These are phyloP conservation scores for Xiphorhynchus erythropygius DNA, from an alignment of 2,797 vertebrate genomes.

Conservation along the genomic window DNA sequence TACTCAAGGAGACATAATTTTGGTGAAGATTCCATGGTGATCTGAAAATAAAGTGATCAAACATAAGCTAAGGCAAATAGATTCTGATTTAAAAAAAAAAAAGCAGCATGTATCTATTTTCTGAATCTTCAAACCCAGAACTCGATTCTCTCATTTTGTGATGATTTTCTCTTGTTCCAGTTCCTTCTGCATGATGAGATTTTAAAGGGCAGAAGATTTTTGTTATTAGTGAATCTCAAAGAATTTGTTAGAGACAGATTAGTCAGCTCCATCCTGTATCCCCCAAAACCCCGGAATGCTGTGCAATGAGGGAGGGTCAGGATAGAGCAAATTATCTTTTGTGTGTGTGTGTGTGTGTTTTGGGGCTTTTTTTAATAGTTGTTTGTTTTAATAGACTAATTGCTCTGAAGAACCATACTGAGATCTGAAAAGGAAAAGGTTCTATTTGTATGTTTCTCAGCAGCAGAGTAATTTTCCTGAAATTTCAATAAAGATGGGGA, in stretches of 20 bases:
- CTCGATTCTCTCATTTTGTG: background rate
- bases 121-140: background rate
- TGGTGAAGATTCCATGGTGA: background rate
- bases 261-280: background rate
- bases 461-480: background rate
- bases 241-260: background rate
- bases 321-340: background rate
- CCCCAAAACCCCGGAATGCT: background rate
- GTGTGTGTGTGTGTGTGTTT: no score
- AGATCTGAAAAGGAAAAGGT: background rate
- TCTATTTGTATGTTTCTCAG: background rate
- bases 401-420: background rate
- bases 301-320: background rate
- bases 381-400: background rate
- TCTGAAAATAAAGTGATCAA: background rate
- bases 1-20: background rate
- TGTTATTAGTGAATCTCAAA: background rate
- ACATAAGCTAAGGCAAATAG: background rate
- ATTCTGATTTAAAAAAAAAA: background rate
- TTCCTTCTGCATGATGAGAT: background rate
- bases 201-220: background rate
- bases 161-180: background rate
- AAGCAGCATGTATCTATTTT: background rate
- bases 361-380: background rate
- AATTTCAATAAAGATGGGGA: background rate